These are phyloP conservation scores for Protonemura montana DNA, from an alignment of 2,888 invertebrate genomes.

Conservation along the genomic window DNA sequence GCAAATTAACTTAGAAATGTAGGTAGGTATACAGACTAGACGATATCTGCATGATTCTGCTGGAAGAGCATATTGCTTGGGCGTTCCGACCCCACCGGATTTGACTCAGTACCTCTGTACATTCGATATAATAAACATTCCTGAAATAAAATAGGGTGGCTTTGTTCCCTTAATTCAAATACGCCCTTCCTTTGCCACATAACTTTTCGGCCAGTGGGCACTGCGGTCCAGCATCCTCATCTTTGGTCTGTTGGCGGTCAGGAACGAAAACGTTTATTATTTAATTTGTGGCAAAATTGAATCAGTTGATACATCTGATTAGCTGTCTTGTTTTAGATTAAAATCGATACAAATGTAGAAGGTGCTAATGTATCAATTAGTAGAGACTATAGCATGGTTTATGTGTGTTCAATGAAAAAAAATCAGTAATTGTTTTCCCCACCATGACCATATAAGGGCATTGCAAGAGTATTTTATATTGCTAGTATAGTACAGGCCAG, in stretches of 20 bases:
- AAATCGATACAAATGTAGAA: neutral
- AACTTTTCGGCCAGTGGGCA: neutral
- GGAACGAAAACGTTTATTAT: neutral
- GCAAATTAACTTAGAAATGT: no score
- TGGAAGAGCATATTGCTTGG: no score
- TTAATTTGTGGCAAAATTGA: neutral
- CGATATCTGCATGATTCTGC: no score
- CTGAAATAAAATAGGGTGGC: neutral
- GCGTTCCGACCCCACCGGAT: no score
- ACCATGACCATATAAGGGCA: slow-evolving; percentile 32
- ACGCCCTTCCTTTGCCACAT: neutral
- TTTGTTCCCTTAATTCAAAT: neutral
- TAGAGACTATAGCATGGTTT: neutral
- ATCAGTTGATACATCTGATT: neutral
- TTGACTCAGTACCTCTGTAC: neutral
- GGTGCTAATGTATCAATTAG: slow-evolving; percentile 32
- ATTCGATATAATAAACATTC: neutral
- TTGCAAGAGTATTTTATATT: slow-evolving; percentile 15
- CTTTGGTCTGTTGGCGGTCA: no score
- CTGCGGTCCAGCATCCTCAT: no score
- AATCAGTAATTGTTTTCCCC: slow-evolving; percentile 16
- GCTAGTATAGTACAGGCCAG: slow-evolving; percentile 13
- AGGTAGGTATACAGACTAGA: no score
- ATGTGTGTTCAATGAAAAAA: neutral
- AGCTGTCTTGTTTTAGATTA: neutral